Percentiles rank a stretch among this genome's conserved stretches.
phyloP scores from a whole-genome alignment of 2,113 vertebrate genomes.

The Pteronura brasiliensis region DNA sequence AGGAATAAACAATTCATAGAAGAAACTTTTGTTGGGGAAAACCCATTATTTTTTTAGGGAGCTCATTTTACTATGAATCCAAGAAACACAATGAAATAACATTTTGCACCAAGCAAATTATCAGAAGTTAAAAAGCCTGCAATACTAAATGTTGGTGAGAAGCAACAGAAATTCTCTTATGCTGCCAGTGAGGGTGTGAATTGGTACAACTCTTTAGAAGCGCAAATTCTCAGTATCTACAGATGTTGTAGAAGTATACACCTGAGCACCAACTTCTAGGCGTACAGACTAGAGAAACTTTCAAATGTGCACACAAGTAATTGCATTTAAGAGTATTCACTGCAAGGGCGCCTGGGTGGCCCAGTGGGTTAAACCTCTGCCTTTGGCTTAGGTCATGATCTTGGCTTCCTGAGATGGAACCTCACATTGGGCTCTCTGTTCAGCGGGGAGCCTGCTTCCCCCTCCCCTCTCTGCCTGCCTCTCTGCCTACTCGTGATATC shows the following conservation, averaged over 20 bases:
- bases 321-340: background rate
- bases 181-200: background rate
- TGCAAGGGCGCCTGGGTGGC: no score
- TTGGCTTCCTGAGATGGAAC: no score
- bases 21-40: background rate
- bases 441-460: no score
- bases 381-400: no score
- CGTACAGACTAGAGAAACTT: background rate
- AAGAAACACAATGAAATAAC: background rate
- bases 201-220: background rate
- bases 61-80: background rate
- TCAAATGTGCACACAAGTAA: background rate
- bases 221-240: background rate
- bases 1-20: background rate
- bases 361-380: no score
- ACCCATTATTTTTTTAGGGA: background rate
- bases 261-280: background rate
- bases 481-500: no score
- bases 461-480: no score
- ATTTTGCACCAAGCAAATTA: background rate
- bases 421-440: no score
- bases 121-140: background rate
- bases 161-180: background rate
- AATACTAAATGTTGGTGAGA: background rate
- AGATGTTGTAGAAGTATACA: background rate